These are phyloP conservation scores for Danio kyathit DNA, from an alignment of 2,797 vertebrate genomes.

Conservation along the genomic window DNA sequence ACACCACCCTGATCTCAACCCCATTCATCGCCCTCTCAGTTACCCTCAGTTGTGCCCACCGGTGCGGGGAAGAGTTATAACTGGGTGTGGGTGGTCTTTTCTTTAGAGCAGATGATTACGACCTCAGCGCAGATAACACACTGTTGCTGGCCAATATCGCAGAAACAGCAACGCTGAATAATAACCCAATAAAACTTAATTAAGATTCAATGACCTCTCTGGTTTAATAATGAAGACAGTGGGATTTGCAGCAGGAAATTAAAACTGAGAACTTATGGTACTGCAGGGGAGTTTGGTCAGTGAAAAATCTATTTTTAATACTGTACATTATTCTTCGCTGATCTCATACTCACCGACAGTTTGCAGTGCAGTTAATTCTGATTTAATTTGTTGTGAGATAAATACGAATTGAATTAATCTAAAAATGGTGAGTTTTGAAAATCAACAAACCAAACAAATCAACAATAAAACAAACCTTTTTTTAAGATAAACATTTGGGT, in stretches of 20 bases:
- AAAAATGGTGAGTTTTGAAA: no score
- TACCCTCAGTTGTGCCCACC: not conserved
- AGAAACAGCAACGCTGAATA: constrained; percentile 71
- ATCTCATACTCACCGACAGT: not conserved
- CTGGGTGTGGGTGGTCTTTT: constrained; percentile 4
- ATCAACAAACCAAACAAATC: no score
- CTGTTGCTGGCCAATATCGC: constrained; percentile 62
- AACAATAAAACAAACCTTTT: no score
- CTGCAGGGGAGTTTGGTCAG: constrained; percentile 58
- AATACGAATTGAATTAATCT: not conserved
- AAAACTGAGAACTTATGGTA: constrained; percentile 65
- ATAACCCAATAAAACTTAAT: constrained; percentile 79
- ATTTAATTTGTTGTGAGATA: constrained; percentile 18
- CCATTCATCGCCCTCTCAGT: not conserved
- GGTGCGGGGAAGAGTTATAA: not conserved
- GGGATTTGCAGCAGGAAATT: constrained; percentile 71
- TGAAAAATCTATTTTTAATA: constrained; percentile 59
- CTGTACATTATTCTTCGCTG: constrained; percentile 41
- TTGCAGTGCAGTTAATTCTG: not conserved
- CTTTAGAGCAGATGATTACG: constrained; percentile 51
- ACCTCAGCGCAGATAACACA: constrained; percentile 54
- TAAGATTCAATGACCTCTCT: constrained; percentile 75
- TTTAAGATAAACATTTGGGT: no score
- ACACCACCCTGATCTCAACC: constrained; percentile 25
- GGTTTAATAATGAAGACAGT: constrained; percentile 73